Evolutionary conservation across 2,113 vertebrate genomes (phyloP).

Genomic region (Crotalus horridus): DNA sequence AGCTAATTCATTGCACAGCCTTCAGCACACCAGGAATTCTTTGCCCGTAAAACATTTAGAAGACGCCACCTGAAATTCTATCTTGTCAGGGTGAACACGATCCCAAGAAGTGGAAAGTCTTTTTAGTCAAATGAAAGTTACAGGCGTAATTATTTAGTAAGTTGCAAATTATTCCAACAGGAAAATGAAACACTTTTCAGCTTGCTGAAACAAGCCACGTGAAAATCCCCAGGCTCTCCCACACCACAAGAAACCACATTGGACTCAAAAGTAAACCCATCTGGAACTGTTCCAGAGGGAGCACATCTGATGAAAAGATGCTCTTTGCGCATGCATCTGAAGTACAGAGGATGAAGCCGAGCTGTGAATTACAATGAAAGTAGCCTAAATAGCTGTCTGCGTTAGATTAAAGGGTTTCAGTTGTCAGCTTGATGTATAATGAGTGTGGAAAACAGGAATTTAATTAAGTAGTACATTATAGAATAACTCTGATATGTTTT

Average conservation of each 20-base stretch:
- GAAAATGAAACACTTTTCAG: constrained; percentile 67
- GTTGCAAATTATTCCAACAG: constrained; percentile 31
- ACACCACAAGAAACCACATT: constrained; percentile 50
- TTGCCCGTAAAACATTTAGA: not conserved
- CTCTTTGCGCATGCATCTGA: constrained; percentile 74
- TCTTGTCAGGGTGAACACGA: constrained; percentile 24
- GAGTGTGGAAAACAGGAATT: constrained; percentile 75
- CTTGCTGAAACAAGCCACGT: constrained; percentile 28
- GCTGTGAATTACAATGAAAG: constrained; percentile 91
- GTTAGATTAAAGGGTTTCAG: constrained; percentile 85
- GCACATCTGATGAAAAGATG: constrained; percentile 68
- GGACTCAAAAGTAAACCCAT: constrained; percentile 53
- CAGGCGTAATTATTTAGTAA: constrained; percentile 4
- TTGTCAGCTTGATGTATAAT: constrained; percentile 81
- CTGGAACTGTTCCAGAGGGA: constrained; percentile 65
- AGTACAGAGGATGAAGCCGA: constrained; percentile 78
- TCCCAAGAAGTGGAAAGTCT: not conserved
- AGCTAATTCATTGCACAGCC: not conserved
- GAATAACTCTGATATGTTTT: constrained; percentile 74
- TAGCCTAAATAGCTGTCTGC: constrained; percentile 82
- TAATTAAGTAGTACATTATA: constrained; percentile 76
- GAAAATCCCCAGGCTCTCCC: constrained; percentile 54
- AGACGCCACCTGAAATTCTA: not conserved
- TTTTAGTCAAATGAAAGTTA: constrained; percentile 35
- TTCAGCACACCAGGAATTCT: not conserved